Base-by-base conservation (phyloP, 2,888 invertebrate species). In the Drosophila demipolita region DNA sequence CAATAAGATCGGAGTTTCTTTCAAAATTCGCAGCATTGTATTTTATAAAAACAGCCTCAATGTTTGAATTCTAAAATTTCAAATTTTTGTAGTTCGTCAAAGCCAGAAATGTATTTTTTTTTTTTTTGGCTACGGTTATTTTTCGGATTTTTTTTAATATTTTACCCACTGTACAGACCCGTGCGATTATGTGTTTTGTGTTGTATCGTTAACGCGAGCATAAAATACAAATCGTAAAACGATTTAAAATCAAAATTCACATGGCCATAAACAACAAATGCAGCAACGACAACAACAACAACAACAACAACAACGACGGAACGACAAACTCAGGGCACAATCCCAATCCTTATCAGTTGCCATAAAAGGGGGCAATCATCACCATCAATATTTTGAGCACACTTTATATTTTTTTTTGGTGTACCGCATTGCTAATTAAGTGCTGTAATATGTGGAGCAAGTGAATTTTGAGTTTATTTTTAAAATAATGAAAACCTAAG, bases 151-250 rank as follows among this genome's bases (percentile, higher is more conserved):
- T 29, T 29, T 29, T 29, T 5, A 29, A 7, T 3, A 15, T 45
- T 23, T 40, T 17, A 26, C 23, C 68, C 73, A 78, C 73, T 82
- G 82, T 82, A 20, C 29, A 11, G 11, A n/a, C 45, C 8, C 50
- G 20, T 42, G 53, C 26, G 38, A 45, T 26, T 33, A 20, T 50
- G 36, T 42, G 45, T 60, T 54, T 52, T 20, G 64, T 45, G 26
- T 63, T 65, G 29, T 35, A 75, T 75, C 75, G 68, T 73, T 87
- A 85, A 80, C 62, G 68, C 50, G 23, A 20, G 61, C 80, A 75
- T 80, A 66, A 87, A 83, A 78, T 72, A 77, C 58, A 71, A 70
- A 73, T 75, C 89, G 73, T 77, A 79, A 89, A 79, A 74, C 63
- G 80, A 77, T 87, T 79, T 73, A 61, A 73, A 79, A 73, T 75